Percentiles rank a stretch among this genome's conserved stretches.
Evolutionary conservation across 2,888 invertebrate genomes (phyloP).

Genomic region (Lissonota sp.): DNA sequence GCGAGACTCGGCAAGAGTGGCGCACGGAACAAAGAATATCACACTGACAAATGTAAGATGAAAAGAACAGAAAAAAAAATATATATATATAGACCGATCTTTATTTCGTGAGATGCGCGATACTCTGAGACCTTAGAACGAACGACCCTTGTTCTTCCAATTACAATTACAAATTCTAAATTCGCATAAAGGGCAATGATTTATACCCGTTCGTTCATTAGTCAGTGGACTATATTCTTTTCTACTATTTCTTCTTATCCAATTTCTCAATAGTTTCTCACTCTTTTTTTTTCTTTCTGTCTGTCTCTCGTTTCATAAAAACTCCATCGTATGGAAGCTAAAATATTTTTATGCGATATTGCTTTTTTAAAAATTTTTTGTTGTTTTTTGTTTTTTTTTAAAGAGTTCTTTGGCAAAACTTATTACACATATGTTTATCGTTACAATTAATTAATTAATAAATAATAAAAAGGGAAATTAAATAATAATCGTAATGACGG

Average conservation of each 20-base stretch:
- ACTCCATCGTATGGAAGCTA: constrained; percentile 69
- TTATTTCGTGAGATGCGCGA: constrained; percentile 47
- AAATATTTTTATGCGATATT: constrained; percentile 69
- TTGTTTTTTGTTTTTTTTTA: constrained; percentile 60
- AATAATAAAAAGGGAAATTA: constrained; percentile 80
- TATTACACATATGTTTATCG: constrained; percentile 83
- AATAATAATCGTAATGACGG: constrained; percentile 76
- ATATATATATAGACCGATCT: constrained; percentile 59
- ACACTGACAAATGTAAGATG: constrained; percentile 76
- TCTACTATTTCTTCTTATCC: constrained; percentile 34
- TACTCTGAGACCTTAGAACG: constrained; percentile 29
- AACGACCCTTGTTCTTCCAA: not conserved
- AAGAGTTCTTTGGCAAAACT: constrained; percentile 83
- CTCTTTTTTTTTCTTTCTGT: constrained; percentile 30
- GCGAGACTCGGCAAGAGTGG: constrained; percentile 83
- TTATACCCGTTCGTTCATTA: constrained; percentile 57
- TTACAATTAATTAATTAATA: constrained; percentile 83
- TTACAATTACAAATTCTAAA: constrained; percentile 34
- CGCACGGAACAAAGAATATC: constrained; percentile 82
- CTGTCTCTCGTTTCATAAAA: constrained; percentile 46
- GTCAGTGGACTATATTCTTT: constrained; percentile 44
- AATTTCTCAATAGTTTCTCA: constrained; percentile 17
- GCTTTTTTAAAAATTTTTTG: constrained; percentile 48
- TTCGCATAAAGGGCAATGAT: constrained; percentile 38
- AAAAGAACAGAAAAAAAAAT: constrained; percentile 58